A percentile compares a stretch with the other conserved stretches of the same genome.
These are phyloP conservation scores for Eristalinus sepulchralis DNA, from an alignment of 2,888 invertebrate species.

Conservation along the genomic window DNA sequence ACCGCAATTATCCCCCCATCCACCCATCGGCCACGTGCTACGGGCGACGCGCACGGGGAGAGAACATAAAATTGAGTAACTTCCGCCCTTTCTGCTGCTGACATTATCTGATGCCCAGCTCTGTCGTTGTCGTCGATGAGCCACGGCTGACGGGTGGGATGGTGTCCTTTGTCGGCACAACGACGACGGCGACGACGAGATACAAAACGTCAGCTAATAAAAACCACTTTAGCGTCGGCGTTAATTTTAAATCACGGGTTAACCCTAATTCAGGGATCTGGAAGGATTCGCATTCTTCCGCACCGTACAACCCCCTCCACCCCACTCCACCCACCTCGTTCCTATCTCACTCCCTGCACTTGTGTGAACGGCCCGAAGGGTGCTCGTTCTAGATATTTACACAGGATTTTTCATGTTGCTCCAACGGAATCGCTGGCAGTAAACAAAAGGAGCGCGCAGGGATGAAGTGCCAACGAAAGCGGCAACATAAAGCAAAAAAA, in stretches of 20 bases:
- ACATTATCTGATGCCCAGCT: conserved; percentile 11
- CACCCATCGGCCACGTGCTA: background rate
- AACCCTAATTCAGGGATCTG: conserved; percentile 65
- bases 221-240: conserved; percentile 61
- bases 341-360: background rate
- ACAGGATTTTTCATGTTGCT: conserved; percentile 56
- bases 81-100: conserved; percentile 20
- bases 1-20: conserved; percentile 26
- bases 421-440: conserved; percentile 32
- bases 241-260: conserved; percentile 68
- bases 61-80: conserved; percentile 41
- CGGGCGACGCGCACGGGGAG: background rate
- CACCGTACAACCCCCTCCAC: background rate
- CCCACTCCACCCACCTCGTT: background rate
- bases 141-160: background rate
- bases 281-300: conserved; percentile 18
- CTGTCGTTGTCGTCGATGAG: background rate
- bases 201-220: conserved; percentile 67
- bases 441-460: conserved; percentile 15
- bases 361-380: background rate
- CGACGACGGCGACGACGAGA: conserved; percentile 8
- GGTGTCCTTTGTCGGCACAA: background rate
- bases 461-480: background rate
- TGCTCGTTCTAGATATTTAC: conserved; percentile 48
- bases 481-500: background rate